Base-by-base conservation (phyloP, 2,113 vertebrate genomes). In the Nibea coibor region DNA sequence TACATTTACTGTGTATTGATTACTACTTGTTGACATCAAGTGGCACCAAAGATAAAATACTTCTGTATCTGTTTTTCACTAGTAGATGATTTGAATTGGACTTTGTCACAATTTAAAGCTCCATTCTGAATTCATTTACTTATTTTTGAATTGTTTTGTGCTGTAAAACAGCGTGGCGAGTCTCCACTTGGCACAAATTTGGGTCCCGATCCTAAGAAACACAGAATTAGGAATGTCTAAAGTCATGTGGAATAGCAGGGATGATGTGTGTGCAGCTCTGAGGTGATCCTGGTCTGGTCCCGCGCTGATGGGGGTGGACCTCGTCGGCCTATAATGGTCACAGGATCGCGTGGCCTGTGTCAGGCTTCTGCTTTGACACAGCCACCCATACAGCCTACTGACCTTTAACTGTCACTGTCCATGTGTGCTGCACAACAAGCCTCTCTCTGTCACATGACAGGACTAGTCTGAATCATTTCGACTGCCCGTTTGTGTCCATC, bases 351-450 rank as follows among this genome's bases (percentile, higher is more conserved):
- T 65, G 35, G 64, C 54, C 56, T 12, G 9, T 42, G 24, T 59
- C 14, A 12, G 17, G 24, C 43, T 50, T 58, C 17, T n/a, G 19
- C 24, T 53, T 68, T 24, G 24, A 66, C 35, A 35, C 53, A 45
- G 53, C 17, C 0, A 82, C 73, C 80, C 71, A 15, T 31, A 65
- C 16, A 57, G 80, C 78, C 82, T 56, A 42, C 28, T 81, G 81
- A 82, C 67, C 58, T 78, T 70, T 57, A 72, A 61, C 67, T 74
- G 78, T 76, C 63, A 78, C 28, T 15, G 2, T 48, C 5, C 53
- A 26, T 57, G 45, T 67, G 45, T 22, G 26, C 26, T 39, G 59
- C 57, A 73, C 65, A 83, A 72, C 77, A 71, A 71, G 28, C 68
- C 57, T 31, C 69, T 77, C 53, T 67, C 53, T 42, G 35, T 77